Evolutionary conservation across 2,113 vertebrate species (phyloP).

Genomic region (Colossoma macropomum): DNA sequence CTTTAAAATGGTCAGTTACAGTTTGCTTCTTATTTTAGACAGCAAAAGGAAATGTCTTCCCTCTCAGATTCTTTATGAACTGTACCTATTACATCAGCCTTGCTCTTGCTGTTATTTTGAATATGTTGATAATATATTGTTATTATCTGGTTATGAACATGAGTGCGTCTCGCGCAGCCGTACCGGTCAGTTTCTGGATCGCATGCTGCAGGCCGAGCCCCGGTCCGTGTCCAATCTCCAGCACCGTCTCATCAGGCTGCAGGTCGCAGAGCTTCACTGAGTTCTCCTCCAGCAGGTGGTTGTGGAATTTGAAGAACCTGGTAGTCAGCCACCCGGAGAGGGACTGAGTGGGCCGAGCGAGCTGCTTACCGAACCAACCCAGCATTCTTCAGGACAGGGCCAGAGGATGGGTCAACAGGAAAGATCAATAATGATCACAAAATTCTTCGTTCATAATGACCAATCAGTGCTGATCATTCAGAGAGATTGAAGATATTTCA

Average conservation of each 20-base stretch:
- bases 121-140: no score
- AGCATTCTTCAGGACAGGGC: conserved; percentile 55
- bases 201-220: conserved; percentile 70
- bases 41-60: no score
- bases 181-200: conserved; percentile 59
- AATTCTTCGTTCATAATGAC: no score
- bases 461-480: no score
- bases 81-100: no score
- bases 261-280: conserved; percentile 68
- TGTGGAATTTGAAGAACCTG: conserved; percentile 60
- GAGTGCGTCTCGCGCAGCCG: no score
- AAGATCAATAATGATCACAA: background rate
- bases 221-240: conserved; percentile 75
- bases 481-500: no score
- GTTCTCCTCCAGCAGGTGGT: conserved; percentile 67
- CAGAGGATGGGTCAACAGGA: background rate
- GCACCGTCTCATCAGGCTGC: conserved; percentile 68
- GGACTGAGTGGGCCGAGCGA: conserved; percentile 67
- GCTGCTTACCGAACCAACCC: conserved; percentile 61
- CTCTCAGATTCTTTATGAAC: no score
- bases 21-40: no score
- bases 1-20: no score
- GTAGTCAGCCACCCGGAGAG: conserved; percentile 68
- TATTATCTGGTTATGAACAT: no score
- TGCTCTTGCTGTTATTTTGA: no score